phyloP scores from a whole-genome alignment of 2,797 vertebrate species.

The Ammospiza maritima region DNA sequence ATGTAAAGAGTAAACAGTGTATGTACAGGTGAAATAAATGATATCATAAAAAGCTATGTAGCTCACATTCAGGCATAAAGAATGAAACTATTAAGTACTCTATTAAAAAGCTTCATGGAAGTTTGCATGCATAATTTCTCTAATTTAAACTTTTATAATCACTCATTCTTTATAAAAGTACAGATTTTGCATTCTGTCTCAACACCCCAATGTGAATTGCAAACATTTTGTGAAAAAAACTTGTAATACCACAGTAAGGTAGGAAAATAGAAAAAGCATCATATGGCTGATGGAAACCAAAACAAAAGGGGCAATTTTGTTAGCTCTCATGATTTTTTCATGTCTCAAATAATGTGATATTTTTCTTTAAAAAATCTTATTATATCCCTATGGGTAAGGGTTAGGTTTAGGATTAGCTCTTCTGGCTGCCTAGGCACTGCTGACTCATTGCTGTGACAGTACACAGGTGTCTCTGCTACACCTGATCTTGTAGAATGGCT shows the following conservation, averaged over 20 bases:
- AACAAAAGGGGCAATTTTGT: neutral
- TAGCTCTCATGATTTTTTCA: neutral
- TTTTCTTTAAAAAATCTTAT: neutral
- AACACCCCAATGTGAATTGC: neutral
- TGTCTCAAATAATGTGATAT: neutral
- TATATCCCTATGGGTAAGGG: neutral
- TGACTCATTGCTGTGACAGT: neutral
- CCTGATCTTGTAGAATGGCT: neutral
- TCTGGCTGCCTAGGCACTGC: neutral
- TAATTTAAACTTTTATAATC: slow-evolving; percentile 1
- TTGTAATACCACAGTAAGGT: neutral
- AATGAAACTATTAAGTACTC: neutral
- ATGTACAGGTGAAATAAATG: neutral
- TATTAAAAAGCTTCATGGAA: slow-evolving; percentile 23
- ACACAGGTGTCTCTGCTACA: neutral
- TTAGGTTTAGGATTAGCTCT: accelerated
- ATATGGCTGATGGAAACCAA: neutral
- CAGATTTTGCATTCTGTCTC: neutral
- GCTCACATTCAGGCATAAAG: neutral
- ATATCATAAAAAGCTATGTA: neutral
- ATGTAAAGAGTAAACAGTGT: neutral
- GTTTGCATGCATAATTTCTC: neutral
- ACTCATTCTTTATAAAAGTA: neutral
- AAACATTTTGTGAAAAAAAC: neutral
- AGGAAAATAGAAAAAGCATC: neutral